Evolutionary conservation across 2,888 invertebrate genomes (phyloP), one percentile per base, ranked within the genome.

Genomic region (Polyommatus iphigenia): DNA sequence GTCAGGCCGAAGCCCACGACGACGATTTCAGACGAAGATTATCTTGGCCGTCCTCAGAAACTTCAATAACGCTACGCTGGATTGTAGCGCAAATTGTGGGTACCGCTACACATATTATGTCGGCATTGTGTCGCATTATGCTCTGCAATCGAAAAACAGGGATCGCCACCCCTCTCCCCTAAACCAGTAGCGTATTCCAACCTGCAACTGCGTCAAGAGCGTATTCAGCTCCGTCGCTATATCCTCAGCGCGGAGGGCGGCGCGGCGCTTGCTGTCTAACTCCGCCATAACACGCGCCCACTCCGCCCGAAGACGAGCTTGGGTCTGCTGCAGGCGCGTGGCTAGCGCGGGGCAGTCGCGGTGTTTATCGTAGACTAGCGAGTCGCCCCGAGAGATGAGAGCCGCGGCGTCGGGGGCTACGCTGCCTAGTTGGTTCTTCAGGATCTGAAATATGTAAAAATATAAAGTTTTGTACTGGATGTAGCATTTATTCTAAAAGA

Each of bases 331-430:
- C 79, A 96, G 89, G 83, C 92, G 92, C 79, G 95, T 95, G 0
- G 95, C 96, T n/a, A 95, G 91, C 62, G 87, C 87, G 32, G 96
- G 95, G 85, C 95, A 91, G 36, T 86, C 85, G 80, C 85, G 87
- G 87, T 97, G 97, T n/a, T 95, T 95, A 67, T 95, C 95, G 87
- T 97, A 95, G 41, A 97, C 96, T 71, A 97, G 91, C 79, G 96
- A 96, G 88, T 97, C 97, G 0, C 97, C 97, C 85, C 96, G 96
- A 24, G 97, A 97, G 81, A 97, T 97, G 54, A 97, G 91, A 79
- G 96, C 95, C 7, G 97, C 97, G 79, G 97, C 97, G 87, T 96
- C 97, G 2, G 97, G 96, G 15, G 97, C 97, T 81, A 97, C 88
- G 78, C 91, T 90, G 54, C 95, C 95, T 80, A 96, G 87, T 87